Evolutionary conservation across 1,140 invertebrate genomes (phyloP).

Genomic region (Hydropsyche tenuis): DNA sequence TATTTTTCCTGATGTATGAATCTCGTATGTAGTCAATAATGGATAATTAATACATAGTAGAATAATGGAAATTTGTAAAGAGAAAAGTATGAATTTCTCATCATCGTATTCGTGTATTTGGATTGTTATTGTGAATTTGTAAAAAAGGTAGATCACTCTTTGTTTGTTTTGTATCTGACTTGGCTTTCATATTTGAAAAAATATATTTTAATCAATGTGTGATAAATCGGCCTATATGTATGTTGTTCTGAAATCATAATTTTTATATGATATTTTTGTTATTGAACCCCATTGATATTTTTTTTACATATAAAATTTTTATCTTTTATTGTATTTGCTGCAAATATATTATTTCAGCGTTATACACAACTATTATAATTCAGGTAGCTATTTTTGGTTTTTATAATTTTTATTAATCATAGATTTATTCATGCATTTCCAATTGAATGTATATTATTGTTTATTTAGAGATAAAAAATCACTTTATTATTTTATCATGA

Average conservation of each 20-base stretch:
- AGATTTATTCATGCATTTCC: no score
- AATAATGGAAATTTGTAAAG: neutral
- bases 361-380: no score
- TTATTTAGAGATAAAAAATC: no score
- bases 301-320: neutral
- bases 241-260: neutral
- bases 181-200: no score
- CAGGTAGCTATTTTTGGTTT: no score
- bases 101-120: neutral
- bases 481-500: no score
- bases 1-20: slow-evolving; percentile 27
- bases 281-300: no score
- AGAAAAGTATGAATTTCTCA: neutral
- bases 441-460: no score
- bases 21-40: slow-evolving; percentile 27
- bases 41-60: neutral
- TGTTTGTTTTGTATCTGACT: neutral
- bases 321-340: no score
- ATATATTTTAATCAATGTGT: no score
- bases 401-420: no score
- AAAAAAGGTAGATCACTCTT: neutral
- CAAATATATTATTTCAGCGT: no score
- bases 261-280: neutral
- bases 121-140: neutral
- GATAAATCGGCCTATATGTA: neutral